Evolutionary conservation across 2,113 vertebrate genomes (phyloP), one percentile per base, ranked within the genome.

Genomic region (Hippocampus guttulatus): DNA sequence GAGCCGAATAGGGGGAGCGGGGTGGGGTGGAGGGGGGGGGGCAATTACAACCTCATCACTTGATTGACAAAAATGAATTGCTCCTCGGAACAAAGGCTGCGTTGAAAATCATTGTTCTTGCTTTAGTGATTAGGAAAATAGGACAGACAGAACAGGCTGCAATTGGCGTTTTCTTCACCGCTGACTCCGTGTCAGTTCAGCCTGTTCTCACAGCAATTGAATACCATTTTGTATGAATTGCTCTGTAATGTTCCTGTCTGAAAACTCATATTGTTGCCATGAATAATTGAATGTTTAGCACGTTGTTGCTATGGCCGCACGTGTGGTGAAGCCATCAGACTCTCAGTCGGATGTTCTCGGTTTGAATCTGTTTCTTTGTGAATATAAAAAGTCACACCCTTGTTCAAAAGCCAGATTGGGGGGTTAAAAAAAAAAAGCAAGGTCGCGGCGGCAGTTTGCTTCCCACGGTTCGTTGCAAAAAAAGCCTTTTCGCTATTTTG

Each of bases 41-140:
- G 0, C 30, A 38, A 78, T 69, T 62, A 75, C 68, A 79, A 41
- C 76, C 75, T 73, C 68, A 77, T 77, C 75, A 73, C 71, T 65
- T 47, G 41, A 65, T 78, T 68, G 64, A 51, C 30, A 71, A n/a
- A 71, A 66, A 65, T 67, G 2, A 83, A 81, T 82, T 75, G 61
- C 52, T 68, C 61, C 11, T 66, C 54, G 25, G 64, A 71, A 27
- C 25, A 47, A 43, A 70, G 68, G 72, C 74, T 64, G 67, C 30
- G 33, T 55, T 38, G 27, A 40, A 54, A 68, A 40, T 68, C 18
- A 67, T 67, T 67, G 49, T 54, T 67, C 51, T 68, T 54, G 49
- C 66, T 54, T 68, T 68, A 33, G 66, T 68, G 30, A 71, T 68
- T 63, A 62, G 40, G n/a, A 5, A 70, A 41, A 61, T 4, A 8